Percentiles rank a stretch among this genome's conserved stretches.
Evolutionary conservation across 2,888 invertebrate genomes (phyloP).

Genomic region (Aplocera efformata): DNA sequence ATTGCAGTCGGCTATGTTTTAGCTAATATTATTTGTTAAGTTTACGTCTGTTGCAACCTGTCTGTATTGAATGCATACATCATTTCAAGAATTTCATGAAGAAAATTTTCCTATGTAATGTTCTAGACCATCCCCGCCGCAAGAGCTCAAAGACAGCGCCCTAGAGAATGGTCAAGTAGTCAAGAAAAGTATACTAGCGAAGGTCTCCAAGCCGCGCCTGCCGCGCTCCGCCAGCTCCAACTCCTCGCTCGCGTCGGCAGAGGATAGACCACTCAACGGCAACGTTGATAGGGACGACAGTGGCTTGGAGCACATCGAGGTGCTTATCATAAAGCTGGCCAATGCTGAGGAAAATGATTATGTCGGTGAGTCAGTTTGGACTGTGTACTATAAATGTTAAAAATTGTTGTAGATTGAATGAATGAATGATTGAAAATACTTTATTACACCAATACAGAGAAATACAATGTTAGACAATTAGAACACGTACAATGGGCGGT

Average conservation of each 20-base stretch:
- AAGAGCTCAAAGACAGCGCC: conserved; percentile 50
- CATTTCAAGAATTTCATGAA: too few species aligned
- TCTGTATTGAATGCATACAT: too few species aligned
- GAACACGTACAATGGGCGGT: too few species aligned
- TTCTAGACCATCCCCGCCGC: conserved; percentile 45
- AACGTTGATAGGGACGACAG: conserved; percentile 36
- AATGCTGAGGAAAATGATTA: conserved; percentile 65
- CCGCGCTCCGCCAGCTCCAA: conserved; percentile 56
- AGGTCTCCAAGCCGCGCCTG: conserved; percentile 58
- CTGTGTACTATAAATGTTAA: neutral
- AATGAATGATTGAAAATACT: too few species aligned
- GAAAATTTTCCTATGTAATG: too few species aligned
- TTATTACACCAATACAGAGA: too few species aligned
- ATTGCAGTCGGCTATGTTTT: too few species aligned
- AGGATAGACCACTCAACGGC: conserved; percentile 45
- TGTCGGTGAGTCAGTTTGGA: conserved; percentile 53
- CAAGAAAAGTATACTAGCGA: conserved; percentile 61
- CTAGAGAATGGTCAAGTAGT: conserved; percentile 51
- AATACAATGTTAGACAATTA: too few species aligned
- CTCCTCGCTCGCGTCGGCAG: conserved; percentile 41
- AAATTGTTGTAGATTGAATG: neutral
- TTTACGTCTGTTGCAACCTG: too few species aligned
- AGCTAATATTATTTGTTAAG: too few species aligned
- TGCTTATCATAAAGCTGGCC: conserved; percentile 66
- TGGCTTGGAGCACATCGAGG: conserved; percentile 52